A percentile compares a stretch with the other conserved stretches of the same genome.
These are phyloP conservation scores for Novumbra hubbsi DNA, from an alignment of 2,797 vertebrate species.

Conservation along the genomic window DNA sequence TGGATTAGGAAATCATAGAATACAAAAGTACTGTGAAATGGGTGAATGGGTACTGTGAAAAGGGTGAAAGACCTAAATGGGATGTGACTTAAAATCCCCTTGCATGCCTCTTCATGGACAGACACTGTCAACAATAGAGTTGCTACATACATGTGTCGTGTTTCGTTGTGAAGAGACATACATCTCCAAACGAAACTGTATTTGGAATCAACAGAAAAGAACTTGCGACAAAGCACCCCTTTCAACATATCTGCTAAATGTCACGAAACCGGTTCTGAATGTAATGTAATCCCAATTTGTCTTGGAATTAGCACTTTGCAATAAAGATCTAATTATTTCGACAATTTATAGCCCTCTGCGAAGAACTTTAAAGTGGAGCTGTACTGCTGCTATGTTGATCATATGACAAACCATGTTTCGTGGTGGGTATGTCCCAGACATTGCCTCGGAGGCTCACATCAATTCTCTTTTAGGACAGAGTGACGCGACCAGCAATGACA, in stretches of 20 bases:
- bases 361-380: conserved; percentile 70
- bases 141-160: conserved; percentile 57
- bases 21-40: conserved; percentile 28
- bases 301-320: conserved; percentile 77
- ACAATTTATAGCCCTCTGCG: conserved; percentile 74
- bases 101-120: conserved; percentile 61
- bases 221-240: conserved; percentile 72
- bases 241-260: conserved; percentile 81
- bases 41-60: conserved; percentile 46
- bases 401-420: conserved; percentile 58
- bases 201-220: conserved; percentile 73
- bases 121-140: conserved; percentile 62
- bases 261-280: conserved; percentile 81
- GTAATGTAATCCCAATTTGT: conserved; percentile 80
- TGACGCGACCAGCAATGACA: conserved; percentile 58
- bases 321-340: conserved; percentile 77
- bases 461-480: conserved; percentile 50
- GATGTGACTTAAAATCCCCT: conserved; percentile 59
- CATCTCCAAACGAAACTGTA: conserved; percentile 70
- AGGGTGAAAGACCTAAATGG: conserved; percentile 47
- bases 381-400: conserved; percentile 65
- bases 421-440: conserved; percentile 63
- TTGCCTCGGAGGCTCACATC: conserved; percentile 67
- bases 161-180: conserved; percentile 69
- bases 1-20: neutral